Evolutionary conservation across 1,140 invertebrate genomes (phyloP).

Genomic region (Hycleus cichorii): DNA sequence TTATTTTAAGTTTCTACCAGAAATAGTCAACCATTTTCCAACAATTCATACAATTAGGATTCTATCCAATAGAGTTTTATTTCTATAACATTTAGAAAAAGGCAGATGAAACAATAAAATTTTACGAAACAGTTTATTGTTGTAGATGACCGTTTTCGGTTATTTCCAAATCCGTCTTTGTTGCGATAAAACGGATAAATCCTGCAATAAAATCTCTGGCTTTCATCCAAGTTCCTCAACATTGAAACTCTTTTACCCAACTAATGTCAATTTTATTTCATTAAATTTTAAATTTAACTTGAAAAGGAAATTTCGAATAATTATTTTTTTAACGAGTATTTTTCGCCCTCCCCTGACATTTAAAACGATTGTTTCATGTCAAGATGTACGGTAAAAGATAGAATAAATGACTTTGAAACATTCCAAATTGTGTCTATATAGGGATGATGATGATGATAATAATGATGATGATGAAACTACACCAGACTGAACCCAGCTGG

Average conservation of each 20-base stretch:
- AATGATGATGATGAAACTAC: neutral
- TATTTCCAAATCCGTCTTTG: neutral
- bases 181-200: slow-evolving; percentile 1
- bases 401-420: slow-evolving; percentile 8
- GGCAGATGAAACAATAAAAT: no score
- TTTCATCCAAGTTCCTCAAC: no score
- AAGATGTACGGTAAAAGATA: neutral
- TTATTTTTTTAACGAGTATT: slow-evolving; percentile 3
- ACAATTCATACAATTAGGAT: neutral
- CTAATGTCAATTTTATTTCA: no score
- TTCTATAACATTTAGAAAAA: neutral
- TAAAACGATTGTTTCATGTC: slow-evolving; percentile 8
- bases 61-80: neutral
- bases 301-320: slow-evolving; percentile 4
- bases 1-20: slow-evolving; percentile 4
- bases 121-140: no score
- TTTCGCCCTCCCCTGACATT: slow-evolving; percentile 2
- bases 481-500: slow-evolving; percentile 11
- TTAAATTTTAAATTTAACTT: neutral
- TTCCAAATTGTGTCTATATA: neutral
- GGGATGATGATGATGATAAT: slow-evolving; percentile 3
- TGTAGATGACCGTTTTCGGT: no score
- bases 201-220: slow-evolving; percentile 6
- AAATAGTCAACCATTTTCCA: neutral
- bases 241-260: no score